Evolutionary conservation across 2,113 vertebrate species (phyloP), one percentile per base, ranked within the genome.

Genomic region (Serilophus lunatus): DNA sequence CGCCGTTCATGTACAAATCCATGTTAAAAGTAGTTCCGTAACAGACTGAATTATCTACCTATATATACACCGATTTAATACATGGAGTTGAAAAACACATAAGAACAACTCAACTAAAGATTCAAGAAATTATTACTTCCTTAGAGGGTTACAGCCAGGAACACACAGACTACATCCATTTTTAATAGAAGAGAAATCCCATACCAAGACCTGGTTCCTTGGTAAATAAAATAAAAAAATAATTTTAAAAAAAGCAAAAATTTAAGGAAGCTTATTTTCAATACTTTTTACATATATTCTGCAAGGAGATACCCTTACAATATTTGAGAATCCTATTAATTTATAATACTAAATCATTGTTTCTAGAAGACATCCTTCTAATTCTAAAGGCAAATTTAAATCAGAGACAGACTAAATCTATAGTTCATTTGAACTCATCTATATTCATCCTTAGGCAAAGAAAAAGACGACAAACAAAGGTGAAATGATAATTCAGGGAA

Each of bases 401-500:
- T 71, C 66, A 88, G 20, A 68, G 10, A 42, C n/a, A 54, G 17
- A 66, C 50, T 79, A 84, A 94, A 90, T 89, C 78, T 56, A 71
- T 29, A 88, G 63, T n/a, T 85, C 40, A 77, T 76, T 69, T 82
- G 45, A 61, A 61, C 31, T 82, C 51, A 66, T 92, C 57, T 69
- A 51, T 60, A 90, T 53, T 85, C 80, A 85, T 35, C 75, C 38
- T 50, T 33, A 19, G 40, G 66, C 53, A 64, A 82, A 92, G 93
- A 93, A 90, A 71, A 13, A 88, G 22, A 60, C 17, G 60, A 44
- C 74, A 85, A 93, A 79, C 54, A 82, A 64, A 85, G 68, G 69
- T 86, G 75, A 94, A 96, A 89, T 54, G 33, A 89, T 86, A 81
- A 82, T 65, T 95, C 66, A 93, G 68, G 6, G 68, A 71, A 75